phyloP scores from a whole-genome alignment of 2,797 vertebrate genomes.

The Cossypha heuglini region DNA sequence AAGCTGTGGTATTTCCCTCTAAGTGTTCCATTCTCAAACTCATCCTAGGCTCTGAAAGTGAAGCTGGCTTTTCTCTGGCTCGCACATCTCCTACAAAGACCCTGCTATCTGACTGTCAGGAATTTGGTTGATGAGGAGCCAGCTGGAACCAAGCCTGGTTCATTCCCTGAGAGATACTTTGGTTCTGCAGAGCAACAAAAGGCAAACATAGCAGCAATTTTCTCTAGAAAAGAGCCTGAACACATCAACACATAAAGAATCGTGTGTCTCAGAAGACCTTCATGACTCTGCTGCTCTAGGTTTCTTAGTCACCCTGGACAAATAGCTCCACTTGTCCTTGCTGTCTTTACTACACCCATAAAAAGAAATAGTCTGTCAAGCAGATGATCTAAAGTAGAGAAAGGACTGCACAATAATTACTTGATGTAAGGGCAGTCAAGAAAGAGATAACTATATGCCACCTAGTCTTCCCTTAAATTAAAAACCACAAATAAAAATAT shows the following conservation, averaged over 20 bases:
- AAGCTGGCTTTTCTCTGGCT: constrained; percentile 22
- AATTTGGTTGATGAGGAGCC: constrained; percentile 28
- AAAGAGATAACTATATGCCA: not conserved
- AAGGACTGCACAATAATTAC: not conserved
- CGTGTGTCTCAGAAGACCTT: not conserved
- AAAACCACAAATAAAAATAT: not conserved
- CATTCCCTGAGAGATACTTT: not conserved
- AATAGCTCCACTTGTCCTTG: not conserved
- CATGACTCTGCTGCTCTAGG: not conserved
- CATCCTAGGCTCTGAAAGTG: not conserved
- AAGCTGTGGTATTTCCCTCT: not conserved
- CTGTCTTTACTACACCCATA: not conserved
- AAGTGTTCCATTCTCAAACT: not conserved
- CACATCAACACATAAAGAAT: not conserved
- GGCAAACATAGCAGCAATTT: not conserved
- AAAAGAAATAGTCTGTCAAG: not conserved
- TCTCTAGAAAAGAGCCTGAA: not conserved
- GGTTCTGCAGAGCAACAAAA: not conserved
- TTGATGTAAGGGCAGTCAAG: not conserved
- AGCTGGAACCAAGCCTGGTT: constrained; percentile 1
- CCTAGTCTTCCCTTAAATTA: not conserved
- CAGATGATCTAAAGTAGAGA: not conserved
- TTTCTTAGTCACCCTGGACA: not conserved
- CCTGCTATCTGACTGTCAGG: not conserved
- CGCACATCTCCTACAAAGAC: not conserved